A percentile compares a stretch with the other conserved stretches of the same genome.
Evolutionary conservation across 2,797 vertebrate genomes (phyloP).

Genomic region (Aulostomus chinensis): DNA sequence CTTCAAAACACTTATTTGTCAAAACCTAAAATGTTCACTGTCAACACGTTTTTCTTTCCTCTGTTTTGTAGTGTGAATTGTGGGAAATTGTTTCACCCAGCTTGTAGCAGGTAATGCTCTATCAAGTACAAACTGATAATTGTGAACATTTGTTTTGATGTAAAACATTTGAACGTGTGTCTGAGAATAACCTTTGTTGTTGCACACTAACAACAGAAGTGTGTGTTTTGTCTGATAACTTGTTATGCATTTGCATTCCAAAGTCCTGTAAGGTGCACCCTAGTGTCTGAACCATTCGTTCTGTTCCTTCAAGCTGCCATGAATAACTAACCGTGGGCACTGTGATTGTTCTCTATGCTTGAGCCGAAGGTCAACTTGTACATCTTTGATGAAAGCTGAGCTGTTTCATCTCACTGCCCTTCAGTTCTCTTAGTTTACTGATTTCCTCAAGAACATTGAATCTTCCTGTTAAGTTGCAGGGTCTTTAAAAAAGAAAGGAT

Average conservation of each 20-base stretch:
- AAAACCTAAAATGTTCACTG: background rate
- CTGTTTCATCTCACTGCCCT: background rate
- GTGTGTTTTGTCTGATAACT: constrained; percentile 43
- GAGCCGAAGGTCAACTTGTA: background rate
- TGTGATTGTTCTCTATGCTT: constrained; percentile 7
- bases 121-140: too few relatives aligned
- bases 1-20: background rate
- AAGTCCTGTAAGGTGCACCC: constrained; percentile 28
- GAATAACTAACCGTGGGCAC: constrained; percentile 5
- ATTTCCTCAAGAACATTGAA: constrained; percentile 10
- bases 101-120: constrained; percentile 68
- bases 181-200: constrained; percentile 24
- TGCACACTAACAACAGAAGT: constrained; percentile 42
- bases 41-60: constrained; percentile 36
- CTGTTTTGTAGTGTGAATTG: constrained; percentile 69
- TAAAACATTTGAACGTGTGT: constrained; percentile 24
- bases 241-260: constrained; percentile 51
- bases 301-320: constrained; percentile 22
- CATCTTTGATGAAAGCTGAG: background rate
- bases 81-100: constrained; percentile 64
- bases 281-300: constrained; percentile 23
- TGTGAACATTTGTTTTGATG: constrained; percentile 19
- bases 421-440: background rate
- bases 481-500: background rate
- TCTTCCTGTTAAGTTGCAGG: background rate